phyloP scores from a whole-genome alignment of 2,113 vertebrate genomes.

The Sinocyclocheilus anshuiensis region DNA sequence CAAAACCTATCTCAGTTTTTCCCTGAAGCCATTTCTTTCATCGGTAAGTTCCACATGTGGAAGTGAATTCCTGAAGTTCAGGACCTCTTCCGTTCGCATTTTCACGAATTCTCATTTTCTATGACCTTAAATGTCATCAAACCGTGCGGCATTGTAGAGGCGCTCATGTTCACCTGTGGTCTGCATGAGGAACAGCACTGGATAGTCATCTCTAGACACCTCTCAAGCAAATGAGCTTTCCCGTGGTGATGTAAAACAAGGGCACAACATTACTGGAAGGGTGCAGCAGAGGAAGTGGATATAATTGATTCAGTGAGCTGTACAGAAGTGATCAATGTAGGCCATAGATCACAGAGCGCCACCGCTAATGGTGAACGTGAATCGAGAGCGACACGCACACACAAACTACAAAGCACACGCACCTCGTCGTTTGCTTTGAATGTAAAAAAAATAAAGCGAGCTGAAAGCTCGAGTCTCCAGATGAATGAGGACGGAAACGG shows the following conservation, averaged over 20 bases:
- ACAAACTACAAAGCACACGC: background rate
- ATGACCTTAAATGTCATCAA: too few species aligned
- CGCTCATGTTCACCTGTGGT: too few species aligned
- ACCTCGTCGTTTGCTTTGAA: too few species aligned
- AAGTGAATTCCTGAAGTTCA: too few species aligned
- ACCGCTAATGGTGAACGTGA: background rate
- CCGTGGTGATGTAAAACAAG: background rate
- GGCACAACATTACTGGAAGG: background rate
- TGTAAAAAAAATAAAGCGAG: background rate
- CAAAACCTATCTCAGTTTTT: constrained; percentile 99
- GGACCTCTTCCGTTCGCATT: too few species aligned
- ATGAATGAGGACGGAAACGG: background rate
- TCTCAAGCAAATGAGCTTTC: background rate
- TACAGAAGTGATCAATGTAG: background rate
- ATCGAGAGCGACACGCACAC: too few species aligned
- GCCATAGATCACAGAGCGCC: constrained; percentile 8
- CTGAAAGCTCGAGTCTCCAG: background rate
- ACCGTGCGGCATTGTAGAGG: too few species aligned
- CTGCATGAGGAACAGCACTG: too few species aligned
- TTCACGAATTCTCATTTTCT: too few species aligned
- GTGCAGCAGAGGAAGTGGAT: background rate
- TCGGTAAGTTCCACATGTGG: constrained; percentile 81
- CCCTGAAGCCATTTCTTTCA: constrained; percentile 98
- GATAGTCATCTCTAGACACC: background rate
- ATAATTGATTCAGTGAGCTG: constrained; percentile 30